phyloP scores from a whole-genome alignment of 2,888 invertebrate genomes.

The Agrilus mali region DNA sequence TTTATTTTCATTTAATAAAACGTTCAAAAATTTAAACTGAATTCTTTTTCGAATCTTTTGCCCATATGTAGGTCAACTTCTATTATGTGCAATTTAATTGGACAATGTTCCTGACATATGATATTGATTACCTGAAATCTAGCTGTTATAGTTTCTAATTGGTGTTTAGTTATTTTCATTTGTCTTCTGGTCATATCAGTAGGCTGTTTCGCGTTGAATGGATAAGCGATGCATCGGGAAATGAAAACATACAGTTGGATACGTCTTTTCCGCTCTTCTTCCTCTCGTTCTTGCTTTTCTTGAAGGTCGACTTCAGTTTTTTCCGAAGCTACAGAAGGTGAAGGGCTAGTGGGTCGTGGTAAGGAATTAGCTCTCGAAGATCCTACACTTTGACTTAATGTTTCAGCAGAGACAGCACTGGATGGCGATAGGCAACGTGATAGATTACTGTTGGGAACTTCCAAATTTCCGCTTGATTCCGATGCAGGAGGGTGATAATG shows the following conservation, averaged over 20 bases:
- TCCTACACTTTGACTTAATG: constrained; percentile 45
- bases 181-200: constrained; percentile 96
- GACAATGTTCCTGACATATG: not conserved
- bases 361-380: constrained; percentile 52
- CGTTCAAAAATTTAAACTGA: too few species aligned
- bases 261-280: constrained; percentile 88
- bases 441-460: constrained; percentile 31
- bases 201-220: constrained; percentile 98
- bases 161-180: constrained; percentile 91
- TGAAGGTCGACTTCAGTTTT: constrained; percentile 74
- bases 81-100: not conserved
- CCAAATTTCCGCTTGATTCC: constrained; percentile 30
- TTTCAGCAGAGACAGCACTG: constrained; percentile 48
- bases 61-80: too few species aligned
- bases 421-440: constrained; percentile 44
- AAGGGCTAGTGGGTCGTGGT: constrained; percentile 76
- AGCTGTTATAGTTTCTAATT: constrained; percentile 85
- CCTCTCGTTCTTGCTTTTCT: constrained; percentile 90
- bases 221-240: constrained; percentile 94
- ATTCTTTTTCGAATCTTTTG: too few species aligned
- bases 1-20: too few species aligned
- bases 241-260: constrained; percentile 98
- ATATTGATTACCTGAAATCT: constrained; percentile 71
- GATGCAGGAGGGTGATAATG: constrained; percentile 29
- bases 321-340: constrained; percentile 83